These are phyloP conservation scores for Barbus barbus DNA, from an alignment of 2,113 vertebrate species.

Conservation along the genomic window DNA sequence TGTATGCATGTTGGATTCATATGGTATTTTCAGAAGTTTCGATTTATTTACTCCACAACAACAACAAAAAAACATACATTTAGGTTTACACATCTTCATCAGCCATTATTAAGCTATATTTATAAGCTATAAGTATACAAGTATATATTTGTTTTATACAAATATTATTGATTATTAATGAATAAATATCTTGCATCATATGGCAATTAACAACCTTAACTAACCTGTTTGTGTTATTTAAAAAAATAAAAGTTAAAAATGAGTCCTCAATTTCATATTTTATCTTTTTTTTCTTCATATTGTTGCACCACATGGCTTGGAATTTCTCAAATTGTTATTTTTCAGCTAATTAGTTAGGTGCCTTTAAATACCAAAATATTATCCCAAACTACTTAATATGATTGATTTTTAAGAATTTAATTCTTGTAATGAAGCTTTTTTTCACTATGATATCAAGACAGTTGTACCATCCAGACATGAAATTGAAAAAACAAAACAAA, in stretches of 20 bases:
- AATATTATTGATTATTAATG: not conserved
- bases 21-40: not conserved
- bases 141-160: not conserved
- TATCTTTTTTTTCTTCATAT: not conserved
- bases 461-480: too few relatives aligned
- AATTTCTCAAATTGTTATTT: not conserved
- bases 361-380: not conserved
- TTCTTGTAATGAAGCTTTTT: too few relatives aligned
- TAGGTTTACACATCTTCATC: too few relatives aligned
- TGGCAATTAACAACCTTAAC: not conserved
- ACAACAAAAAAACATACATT: too few relatives aligned
- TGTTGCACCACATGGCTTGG: too few relatives aligned
- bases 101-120: too few relatives aligned
- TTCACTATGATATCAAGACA: too few relatives aligned
- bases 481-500: too few relatives aligned
- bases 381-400: too few relatives aligned
- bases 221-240: not conserved
- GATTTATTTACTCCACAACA: not conserved
- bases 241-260: not conserved
- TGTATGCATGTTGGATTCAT: not conserved
- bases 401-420: too few relatives aligned
- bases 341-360: not conserved
- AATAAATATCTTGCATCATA: not conserved
- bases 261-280: not conserved
- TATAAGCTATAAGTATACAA: too few relatives aligned